Conservation (phyloP, 1,140 invertebrate species). For the fruit fly (Drosophila melanogaster) region Release_6_plus_ISO1_MT NT_033777.3:12650001-12650500, state of each 20-base stretch:
- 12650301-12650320: slow-evolving; percentile 21
- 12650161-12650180: slow-evolving; percentile 50
- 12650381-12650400: slow-evolving; percentile 12
- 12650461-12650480: background rate
- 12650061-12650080: slow-evolving; percentile 16
- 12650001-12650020: slow-evolving; percentile 54
- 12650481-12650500: too few species aligned
- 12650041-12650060: slow-evolving; percentile 43
- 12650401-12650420: background rate
- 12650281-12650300: slow-evolving; percentile 24
- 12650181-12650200: slow-evolving; percentile 66
- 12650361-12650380: slow-evolving; percentile 14
- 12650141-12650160: slow-evolving; percentile 44
- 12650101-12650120: background rate
- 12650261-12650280: slow-evolving; percentile 47
- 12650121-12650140: slow-evolving; percentile 50
- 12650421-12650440: background rate
- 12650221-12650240: slow-evolving; percentile 50
- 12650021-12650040: slow-evolving; percentile 46
- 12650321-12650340: slow-evolving; percentile 13
- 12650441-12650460: too few species aligned
- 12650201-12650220: slow-evolving; percentile 69
- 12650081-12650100: background rate
- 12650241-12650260: slow-evolving; percentile 63
- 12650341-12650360: slow-evolving; percentile 18